Evolutionary conservation across 1,140 invertebrate genomes (phyloP), one percentile per base, ranked within the genome.

Genomic region (Trichonephila clavata): DNA sequence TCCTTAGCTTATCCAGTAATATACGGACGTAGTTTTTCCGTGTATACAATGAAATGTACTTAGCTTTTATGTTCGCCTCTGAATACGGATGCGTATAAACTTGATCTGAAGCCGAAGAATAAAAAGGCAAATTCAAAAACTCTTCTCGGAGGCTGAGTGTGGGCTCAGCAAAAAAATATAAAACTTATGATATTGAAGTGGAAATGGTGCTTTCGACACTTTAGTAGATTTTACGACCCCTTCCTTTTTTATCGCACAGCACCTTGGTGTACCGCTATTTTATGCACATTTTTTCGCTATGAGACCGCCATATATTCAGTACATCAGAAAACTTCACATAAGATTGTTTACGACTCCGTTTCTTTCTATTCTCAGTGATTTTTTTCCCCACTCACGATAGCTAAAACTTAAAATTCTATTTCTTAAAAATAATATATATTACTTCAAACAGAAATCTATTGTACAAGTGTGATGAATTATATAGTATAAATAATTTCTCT

Each of bases 41-140:
- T 93, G 92, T 93, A 93, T 93, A 93, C 92, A 93, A 93, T 93
- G 92, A 93, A 93, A 93, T 86, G 92, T 93, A 88, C 92, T 93
- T 93, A 93, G 92, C 92, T 93, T 93, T 93, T 93, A 93, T 93
- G 92, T 93, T 81, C 92, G 63, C 27, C 63, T 5, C 20, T 27
- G 92, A 93, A 93, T 87, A 87, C 84, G 84, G 86, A 43, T 87
- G 63, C 65, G 86, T 88, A 93, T 93, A 93, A 93, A 93, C 92
- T 88, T 88, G 92, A 93, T 93, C 92, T 93, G 92, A 57, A 86
- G 92, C 84, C 24, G 68, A 14, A n/a, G 81, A 92, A 92, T 92
- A 92, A 92, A 92, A 88, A 93, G 86, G 92, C 92, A 93, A 93
- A 93, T 93, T 93, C 92, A 93, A 93, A 93, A 93, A 93, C 92